Percentiles rank a stretch among this genome's conserved stretches.
Conservation (phyloP, 53 echinoderm and acorn worm genomes). For the Antedon mediterranea region DNA sequence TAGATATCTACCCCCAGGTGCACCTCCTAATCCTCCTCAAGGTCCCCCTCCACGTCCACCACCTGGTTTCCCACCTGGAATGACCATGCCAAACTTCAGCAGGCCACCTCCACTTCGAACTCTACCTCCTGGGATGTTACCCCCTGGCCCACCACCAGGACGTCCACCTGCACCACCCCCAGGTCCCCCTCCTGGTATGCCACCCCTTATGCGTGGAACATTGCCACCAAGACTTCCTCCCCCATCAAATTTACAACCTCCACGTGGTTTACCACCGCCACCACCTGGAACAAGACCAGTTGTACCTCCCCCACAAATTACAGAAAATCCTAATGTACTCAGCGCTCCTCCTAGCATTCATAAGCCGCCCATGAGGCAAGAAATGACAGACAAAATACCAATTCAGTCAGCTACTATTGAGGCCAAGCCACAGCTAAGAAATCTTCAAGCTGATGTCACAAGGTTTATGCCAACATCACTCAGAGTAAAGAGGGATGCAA, state of each 20-base stretch:
- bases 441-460: conserved; percentile 89
- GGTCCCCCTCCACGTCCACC: conserved; percentile 74
- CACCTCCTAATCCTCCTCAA: conserved; percentile 49
- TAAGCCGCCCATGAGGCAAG: conserved; percentile 37
- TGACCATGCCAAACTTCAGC: conserved; percentile 23
- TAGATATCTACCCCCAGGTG: conserved; percentile 11
- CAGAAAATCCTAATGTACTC: conserved; percentile 84
- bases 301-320: background rate
- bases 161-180: conserved; percentile 74
- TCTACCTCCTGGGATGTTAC: conserved; percentile 55
- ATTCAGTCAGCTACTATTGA: conserved; percentile 83
- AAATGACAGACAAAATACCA: conserved; percentile 32
- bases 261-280: conserved; percentile 5
- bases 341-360: conserved; percentile 87
- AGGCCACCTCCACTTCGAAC: conserved; percentile 47
- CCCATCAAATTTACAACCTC: conserved; percentile 2
- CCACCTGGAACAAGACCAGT: conserved; percentile 16
- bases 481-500: conserved; percentile 57
- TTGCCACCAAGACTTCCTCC: conserved; percentile 16
- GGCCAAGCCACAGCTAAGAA: conserved; percentile 87
- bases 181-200: conserved; percentile 84
- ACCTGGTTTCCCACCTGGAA: conserved; percentile 58
- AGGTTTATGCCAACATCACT: conserved; percentile 78
- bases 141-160: conserved; percentile 79
- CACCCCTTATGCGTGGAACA: conserved; percentile 43